A percentile compares a stretch with the other conserved stretches of the same genome.
Evolutionary conservation across 2,888 invertebrate genomes (phyloP).

Genomic region (Drosophila putrida): DNA sequence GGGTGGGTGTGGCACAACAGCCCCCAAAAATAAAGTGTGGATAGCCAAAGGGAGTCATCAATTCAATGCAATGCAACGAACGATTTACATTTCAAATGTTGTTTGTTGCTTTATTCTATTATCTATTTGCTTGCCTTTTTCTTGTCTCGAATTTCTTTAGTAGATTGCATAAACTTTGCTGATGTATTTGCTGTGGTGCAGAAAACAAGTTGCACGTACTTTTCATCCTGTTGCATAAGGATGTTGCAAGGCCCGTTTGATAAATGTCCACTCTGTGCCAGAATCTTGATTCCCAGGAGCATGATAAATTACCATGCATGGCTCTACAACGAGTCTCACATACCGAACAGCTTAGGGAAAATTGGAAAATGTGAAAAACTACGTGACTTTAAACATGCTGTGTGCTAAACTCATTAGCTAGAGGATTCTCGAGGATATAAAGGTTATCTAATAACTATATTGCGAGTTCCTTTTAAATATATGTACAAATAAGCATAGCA

Average conservation of each 20-base stretch:
- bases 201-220: conserved; percentile 32
- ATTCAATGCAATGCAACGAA: conserved; percentile 34
- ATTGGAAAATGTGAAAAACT: conserved; percentile 28
- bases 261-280: conserved; percentile 59
- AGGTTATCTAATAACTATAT: not conserved
- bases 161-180: conserved; percentile 47
- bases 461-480: not conserved
- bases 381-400: conserved; percentile 15
- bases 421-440: not conserved
- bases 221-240: conserved; percentile 48
- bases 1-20: conserved; percentile 11
- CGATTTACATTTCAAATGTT: conserved; percentile 66
- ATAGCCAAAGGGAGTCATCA: conserved; percentile 43
- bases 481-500: not conserved
- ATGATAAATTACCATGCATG: conserved; percentile 69
- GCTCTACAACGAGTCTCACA: conserved; percentile 41
- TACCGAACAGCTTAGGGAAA: conserved; percentile 31
- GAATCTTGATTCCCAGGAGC: conserved; percentile 47
- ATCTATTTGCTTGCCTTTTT: not conserved
- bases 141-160: conserved; percentile 20
- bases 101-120: conserved; percentile 6
- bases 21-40: conserved; percentile 22
- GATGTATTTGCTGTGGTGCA: not conserved
- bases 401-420: conserved; percentile 6
- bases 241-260: conserved; percentile 45